phyloP scores from a whole-genome alignment of 2,888 invertebrate genomes.

The Lasioglossum malachurum region DNA sequence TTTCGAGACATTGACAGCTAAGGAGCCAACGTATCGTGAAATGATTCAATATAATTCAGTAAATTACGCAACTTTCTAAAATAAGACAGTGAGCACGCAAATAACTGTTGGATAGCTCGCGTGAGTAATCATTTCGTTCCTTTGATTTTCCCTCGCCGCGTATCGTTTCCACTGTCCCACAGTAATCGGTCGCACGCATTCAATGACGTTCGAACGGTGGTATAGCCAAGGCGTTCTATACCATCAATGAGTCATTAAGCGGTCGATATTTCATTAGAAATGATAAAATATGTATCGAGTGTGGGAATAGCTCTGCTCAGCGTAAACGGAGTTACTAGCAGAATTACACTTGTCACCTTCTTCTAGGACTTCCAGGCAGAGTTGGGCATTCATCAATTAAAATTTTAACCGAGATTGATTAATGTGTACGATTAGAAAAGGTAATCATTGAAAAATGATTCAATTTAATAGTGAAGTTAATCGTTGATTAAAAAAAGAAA shows the following conservation, averaged over 20 bases:
- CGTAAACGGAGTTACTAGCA: constrained; percentile 7
- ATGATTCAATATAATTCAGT: background rate
- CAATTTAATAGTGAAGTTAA: no score
- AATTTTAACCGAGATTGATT: no score
- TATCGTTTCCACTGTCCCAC: background rate
- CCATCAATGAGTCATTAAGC: constrained; percentile 60
- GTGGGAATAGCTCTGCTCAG: constrained; percentile 52
- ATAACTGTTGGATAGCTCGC: background rate
- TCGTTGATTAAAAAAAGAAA: no score
- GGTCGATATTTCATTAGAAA: constrained; percentile 49
- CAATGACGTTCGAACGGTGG: constrained; percentile 16
- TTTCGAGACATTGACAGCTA: background rate
- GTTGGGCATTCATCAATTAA: no score
- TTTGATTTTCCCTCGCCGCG: background rate
- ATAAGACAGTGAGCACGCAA: background rate
- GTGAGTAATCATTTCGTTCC: background rate
- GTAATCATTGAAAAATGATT: no score
- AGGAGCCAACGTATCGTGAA: background rate
- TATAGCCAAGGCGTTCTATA: constrained; percentile 38
- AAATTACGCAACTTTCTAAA: background rate
- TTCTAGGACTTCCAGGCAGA: background rate
- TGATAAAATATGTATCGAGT: constrained; percentile 68
- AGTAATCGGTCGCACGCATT: background rate
- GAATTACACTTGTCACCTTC: background rate
- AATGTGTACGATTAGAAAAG: no score